These are phyloP conservation scores for Sphaerophoria taeniata DNA, from an alignment of 2,888 invertebrate species.

Conservation along the genomic window DNA sequence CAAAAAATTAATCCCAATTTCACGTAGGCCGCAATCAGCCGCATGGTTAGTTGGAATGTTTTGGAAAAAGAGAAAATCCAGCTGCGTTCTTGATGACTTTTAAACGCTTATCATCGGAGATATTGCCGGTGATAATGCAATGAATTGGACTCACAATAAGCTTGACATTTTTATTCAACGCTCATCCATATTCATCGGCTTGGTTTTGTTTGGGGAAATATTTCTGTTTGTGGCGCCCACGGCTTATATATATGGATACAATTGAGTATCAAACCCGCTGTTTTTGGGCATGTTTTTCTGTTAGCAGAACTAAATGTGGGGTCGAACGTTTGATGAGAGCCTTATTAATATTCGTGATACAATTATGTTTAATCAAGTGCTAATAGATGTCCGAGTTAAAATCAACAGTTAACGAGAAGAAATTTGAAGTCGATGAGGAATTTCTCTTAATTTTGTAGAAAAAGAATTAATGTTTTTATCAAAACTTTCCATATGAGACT, in stretches of 20 bases:
- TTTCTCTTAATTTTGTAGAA: background rate
- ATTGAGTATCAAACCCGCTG: conserved; percentile 24
- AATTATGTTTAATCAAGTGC: conserved; percentile 28
- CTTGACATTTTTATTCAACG: conserved; percentile 51
- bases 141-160: conserved; percentile 55
- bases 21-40: conserved; percentile 50
- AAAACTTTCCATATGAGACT: no score
- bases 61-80: conserved; percentile 36
- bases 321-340: conserved; percentile 12
- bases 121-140: conserved; percentile 24
- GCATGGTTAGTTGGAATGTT: conserved; percentile 11
- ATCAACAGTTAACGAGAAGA: background rate
- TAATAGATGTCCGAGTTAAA: background rate
- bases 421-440: background rate
- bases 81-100: conserved; percentile 14
- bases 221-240: conserved; percentile 31
- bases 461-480: no score
- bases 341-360: conserved; percentile 1
- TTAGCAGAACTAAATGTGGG: conserved; percentile 1
- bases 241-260: conserved; percentile 43
- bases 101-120: conserved; percentile 16
- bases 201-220: conserved; percentile 15
- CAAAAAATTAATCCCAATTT: conserved; percentile 36
- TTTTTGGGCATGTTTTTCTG: conserved; percentile 4
- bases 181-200: conserved; percentile 53